Evolutionary conservation across 2,888 invertebrate genomes (phyloP), one percentile per base, ranked within the genome.

Genomic region (Trissolcus brochymenae): DNA sequence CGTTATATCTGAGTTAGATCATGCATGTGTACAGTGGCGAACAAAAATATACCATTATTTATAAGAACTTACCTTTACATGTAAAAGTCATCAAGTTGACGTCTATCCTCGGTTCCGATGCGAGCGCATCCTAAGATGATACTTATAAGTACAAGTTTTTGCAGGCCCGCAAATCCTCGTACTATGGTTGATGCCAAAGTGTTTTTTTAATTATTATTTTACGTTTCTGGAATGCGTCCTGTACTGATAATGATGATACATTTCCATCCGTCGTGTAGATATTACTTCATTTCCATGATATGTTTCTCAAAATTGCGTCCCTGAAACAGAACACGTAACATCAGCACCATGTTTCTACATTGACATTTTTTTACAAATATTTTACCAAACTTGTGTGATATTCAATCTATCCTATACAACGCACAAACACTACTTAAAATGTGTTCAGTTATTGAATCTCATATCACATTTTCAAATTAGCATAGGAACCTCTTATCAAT

Each of bases 1-100:
- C 84, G 84, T 87, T 87, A 84, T 84, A 83, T 82, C 80, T 83
- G 82, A 80, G 80, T 82, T 82, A 82, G 83, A 82, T 79, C 80
- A 79, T 81, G 85, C 81, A 84, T 86, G 88, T 88, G 88, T 88
- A 83, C 88, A 88, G 88, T 88, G 88, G 88, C 81, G 76, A 67
- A 72, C 40, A 64, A 53, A 35, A 35, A 35, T 35, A 79, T 65
- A 76, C 67, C 53, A 73, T 79, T 79, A 76, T 73, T 79, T 76
- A 61, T 79, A 79, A 73, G 72, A 46, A 59, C 40, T 71, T 62
- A 61, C 61, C 62, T 76, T 54, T 57, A 56, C 14, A 14, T 62
- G 19, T 51, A 51, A 17, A 65, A 65, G 54, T 50, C 29, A 67
- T 51, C 35, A 75, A 53, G 75, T 64, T 54, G 74, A 59, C 57